Evolutionary conservation across 2,113 vertebrate genomes (phyloP).

Genomic region (Platanista minor): DNA sequence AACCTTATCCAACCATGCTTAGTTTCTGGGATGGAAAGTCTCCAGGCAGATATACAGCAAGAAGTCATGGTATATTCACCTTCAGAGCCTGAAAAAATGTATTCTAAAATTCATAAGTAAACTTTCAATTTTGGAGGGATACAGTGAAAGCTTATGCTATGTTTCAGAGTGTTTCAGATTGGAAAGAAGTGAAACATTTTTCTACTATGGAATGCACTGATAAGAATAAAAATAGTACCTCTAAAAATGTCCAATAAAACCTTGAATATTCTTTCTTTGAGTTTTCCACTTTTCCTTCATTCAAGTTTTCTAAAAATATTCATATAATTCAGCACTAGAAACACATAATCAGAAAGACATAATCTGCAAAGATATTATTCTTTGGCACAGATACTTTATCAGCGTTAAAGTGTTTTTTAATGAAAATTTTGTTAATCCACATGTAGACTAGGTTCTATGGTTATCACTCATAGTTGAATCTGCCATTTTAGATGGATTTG

Average conservation of each 20-base stretch:
- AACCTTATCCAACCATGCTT: background rate
- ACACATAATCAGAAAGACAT: background rate
- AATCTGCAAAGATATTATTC: background rate
- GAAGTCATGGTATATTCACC: conserved; percentile 31
- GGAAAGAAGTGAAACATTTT: background rate
- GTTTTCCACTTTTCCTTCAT: background rate
- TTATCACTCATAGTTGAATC: background rate
- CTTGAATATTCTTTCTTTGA: background rate
- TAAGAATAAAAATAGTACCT: background rate
- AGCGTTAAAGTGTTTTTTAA: background rate
- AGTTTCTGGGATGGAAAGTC: conserved; percentile 28
- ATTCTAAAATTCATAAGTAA: background rate
- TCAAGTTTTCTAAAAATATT: background rate
- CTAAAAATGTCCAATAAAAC: background rate
- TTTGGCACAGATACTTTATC: background rate
- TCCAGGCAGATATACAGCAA: conserved; percentile 14
- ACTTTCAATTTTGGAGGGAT: background rate
- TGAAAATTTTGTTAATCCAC: background rate
- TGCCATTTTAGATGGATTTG: background rate
- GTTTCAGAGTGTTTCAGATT: background rate
- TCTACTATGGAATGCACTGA: background rate
- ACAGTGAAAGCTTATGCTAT: background rate
- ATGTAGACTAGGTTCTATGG: background rate
- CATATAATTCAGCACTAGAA: background rate
- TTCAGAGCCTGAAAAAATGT: conserved; percentile 20